Conservation (phyloP, 2,113 vertebrate species). For the Corythoichthys haematopterus region DNA sequence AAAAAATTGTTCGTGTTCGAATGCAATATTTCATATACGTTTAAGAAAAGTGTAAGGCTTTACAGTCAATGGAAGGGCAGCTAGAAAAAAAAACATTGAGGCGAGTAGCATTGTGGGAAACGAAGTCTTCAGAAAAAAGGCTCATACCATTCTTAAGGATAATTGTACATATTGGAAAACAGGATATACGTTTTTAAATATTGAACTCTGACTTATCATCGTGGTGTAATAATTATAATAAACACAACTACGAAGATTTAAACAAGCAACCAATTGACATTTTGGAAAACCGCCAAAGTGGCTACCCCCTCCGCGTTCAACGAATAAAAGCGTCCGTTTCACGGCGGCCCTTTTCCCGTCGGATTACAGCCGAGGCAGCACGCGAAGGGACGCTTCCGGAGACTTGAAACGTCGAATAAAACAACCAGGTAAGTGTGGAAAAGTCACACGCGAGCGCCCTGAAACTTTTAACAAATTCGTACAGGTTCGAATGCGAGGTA, state of each 20-base stretch:
- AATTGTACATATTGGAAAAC: neutral
- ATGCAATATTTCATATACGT: neutral
- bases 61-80: too few species aligned
- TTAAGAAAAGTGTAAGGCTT: too few species aligned
- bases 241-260: neutral
- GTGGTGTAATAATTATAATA: neutral
- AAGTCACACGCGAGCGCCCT: neutral
- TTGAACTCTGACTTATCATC: too few species aligned
- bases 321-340: slow-evolving; percentile 18
- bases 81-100: neutral
- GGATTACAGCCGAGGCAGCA: slow-evolving; percentile 52
- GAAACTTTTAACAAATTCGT: rapidly evolving
- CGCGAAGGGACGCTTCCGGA: neutral
- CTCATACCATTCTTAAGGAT: slow-evolving; percentile 37
- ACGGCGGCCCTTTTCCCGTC: slow-evolving; percentile 44
- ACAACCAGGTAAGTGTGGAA: slow-evolving; percentile 44
- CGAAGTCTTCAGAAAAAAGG: slow-evolving; percentile 34
- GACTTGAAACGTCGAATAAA: slow-evolving; percentile 51
- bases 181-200: neutral
- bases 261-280: neutral
- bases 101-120: slow-evolving; percentile 31
- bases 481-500: neutral
- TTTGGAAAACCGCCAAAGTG: neutral
- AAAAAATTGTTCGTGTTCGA: neutral
- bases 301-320: slow-evolving; percentile 6